phyloP scores from a whole-genome alignment of 2,797 vertebrate genomes.

The Coreius guichenoti region DNA sequence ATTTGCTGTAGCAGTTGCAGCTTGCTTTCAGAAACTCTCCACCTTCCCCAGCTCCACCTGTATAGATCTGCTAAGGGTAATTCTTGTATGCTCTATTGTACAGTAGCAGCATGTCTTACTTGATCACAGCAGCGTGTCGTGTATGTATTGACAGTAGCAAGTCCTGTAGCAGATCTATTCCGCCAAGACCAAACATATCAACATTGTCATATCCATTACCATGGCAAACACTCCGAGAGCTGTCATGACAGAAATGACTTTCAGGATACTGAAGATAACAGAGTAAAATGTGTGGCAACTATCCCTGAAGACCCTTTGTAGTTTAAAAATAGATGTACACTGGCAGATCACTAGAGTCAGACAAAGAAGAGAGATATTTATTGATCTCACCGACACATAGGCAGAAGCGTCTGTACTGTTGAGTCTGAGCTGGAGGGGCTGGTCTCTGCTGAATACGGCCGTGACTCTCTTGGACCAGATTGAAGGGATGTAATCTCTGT shows the following conservation, averaged over 20 bases:
- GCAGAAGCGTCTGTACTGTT: constrained; percentile 87
- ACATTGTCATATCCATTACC: not conserved
- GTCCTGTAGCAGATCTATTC: not conserved
- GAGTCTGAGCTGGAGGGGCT: constrained; percentile 82
- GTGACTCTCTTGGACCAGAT: constrained; percentile 95
- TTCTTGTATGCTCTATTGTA: not conserved
- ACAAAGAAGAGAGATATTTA: not conserved
- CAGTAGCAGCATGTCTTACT: no score
- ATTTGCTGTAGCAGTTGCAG: not conserved
- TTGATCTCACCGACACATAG: constrained; percentile 88
- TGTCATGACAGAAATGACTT: not conserved
- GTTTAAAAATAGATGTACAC: constrained; percentile 24
- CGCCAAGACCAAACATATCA: not conserved
- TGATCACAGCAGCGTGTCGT: no score
- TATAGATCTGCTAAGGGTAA: not conserved
- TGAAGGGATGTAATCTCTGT: constrained; percentile 80
- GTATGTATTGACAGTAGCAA: no score
- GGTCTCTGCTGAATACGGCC: constrained; percentile 86
- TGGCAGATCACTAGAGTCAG: constrained; percentile 41
- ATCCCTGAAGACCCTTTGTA: not conserved
- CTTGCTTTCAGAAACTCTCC: not conserved
- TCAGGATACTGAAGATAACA: not conserved
- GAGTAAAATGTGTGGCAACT: not conserved
- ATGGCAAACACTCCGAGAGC: not conserved
- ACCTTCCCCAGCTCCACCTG: constrained; percentile 6